Evolutionary conservation across 2,888 invertebrate genomes (phyloP).

Genomic region (Hanleya hanleyi): DNA sequence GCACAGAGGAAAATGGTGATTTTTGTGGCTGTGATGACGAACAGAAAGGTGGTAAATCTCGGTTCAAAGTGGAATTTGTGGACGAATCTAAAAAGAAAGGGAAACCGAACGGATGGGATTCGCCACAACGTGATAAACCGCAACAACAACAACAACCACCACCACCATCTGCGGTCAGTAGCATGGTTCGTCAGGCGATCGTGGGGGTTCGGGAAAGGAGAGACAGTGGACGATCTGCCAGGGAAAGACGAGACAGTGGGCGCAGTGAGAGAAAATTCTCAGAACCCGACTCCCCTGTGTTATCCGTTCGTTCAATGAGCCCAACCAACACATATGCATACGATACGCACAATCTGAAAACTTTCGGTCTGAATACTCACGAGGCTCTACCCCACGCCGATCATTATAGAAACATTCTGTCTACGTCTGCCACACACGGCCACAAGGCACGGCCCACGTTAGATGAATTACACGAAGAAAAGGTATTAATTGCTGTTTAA

Average conservation of each 20-base stretch:
- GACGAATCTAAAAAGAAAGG: slow-evolving; percentile 9
- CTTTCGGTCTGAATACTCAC: slow-evolving; percentile 77
- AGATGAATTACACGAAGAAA: slow-evolving; percentile 72
- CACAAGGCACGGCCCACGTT: slow-evolving; percentile 70
- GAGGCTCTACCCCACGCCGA: slow-evolving; percentile 88
- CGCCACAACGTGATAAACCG: background rate
- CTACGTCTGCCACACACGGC: slow-evolving; percentile 55
- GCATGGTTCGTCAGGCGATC: background rate
- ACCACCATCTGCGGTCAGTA: background rate
- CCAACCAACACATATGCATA: slow-evolving; percentile 30
- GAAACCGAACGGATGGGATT: background rate
- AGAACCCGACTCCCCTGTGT: slow-evolving; percentile 4
- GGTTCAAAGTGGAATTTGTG: slow-evolving; percentile 29
- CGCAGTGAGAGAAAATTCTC: background rate
- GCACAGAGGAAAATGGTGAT: background rate
- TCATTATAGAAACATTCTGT: slow-evolving; percentile 80
- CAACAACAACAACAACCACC: too few relatives aligned
- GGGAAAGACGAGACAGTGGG: background rate
- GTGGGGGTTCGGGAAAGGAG: slow-evolving; percentile 1
- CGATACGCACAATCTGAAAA: slow-evolving; percentile 79
- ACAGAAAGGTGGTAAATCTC: slow-evolving; percentile 10
- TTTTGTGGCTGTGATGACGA: background rate
- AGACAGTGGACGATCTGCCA: background rate
- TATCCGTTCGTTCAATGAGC: slow-evolving; percentile 1
- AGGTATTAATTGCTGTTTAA: too few relatives aligned